Conservation (phyloP, 2,797 vertebrate species). For the Pelodytes ibericus region DNA sequence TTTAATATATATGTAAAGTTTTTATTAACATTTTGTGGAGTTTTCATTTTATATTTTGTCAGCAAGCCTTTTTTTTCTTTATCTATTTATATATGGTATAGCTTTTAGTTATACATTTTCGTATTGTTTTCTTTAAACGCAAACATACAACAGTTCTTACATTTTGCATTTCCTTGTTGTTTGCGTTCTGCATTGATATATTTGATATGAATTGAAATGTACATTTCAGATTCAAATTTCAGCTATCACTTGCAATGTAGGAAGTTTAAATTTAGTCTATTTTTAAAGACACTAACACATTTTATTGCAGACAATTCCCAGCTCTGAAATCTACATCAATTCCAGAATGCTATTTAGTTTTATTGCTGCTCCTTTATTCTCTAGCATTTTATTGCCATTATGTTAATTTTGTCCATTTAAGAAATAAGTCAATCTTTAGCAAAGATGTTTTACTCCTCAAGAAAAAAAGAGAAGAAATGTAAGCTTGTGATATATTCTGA, state of each 20-base stretch:
- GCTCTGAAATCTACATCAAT: conserved; percentile 48
- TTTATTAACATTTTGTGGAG: too few relatives aligned
- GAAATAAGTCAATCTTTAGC: conserved; percentile 51
- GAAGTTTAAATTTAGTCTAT: conserved; percentile 25
- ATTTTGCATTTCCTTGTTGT: not conserved
- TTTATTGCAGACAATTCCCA: conserved; percentile 47
- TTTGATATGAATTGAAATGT: not conserved
- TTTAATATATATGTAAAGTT: too few relatives aligned
- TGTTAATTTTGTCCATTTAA: conserved; percentile 48
- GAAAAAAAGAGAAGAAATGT: conserved; percentile 34
- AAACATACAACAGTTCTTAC: not conserved
- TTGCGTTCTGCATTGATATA: not conserved
- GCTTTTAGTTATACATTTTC: not conserved
- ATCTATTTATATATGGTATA: not conserved
- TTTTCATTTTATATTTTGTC: not conserved
- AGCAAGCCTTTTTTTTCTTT: not conserved
- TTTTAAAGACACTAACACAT: conserved; percentile 25
- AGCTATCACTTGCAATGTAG: conserved; percentile 1
- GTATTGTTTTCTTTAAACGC: too few relatives aligned
- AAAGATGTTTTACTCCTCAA: conserved; percentile 41
- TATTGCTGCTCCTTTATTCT: conserved; percentile 48
- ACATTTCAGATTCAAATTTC: conserved; percentile 14
- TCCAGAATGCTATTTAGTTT: conserved; percentile 47
- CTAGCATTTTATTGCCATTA: conserved; percentile 45
- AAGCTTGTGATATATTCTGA: conserved; percentile 40